Evolutionary conservation across 2,797 vertebrate genomes (phyloP), one percentile per base, ranked within the genome.

Genomic region (Cetoscarus ocellatus): DNA sequence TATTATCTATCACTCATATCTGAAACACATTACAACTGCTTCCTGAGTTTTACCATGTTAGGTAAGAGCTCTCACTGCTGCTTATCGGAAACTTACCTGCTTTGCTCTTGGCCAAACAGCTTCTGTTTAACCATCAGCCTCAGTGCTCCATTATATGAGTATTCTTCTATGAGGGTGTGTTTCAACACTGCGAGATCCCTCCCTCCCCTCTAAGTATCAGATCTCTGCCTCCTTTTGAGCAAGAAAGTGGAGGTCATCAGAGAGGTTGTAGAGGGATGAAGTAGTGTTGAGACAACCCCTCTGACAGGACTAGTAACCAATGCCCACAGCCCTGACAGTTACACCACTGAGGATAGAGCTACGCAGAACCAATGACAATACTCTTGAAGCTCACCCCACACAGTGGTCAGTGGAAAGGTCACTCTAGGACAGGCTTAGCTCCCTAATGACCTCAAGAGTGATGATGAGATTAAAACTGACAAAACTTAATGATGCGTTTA

Each of bases 361-460:
- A 35, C 27, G 7, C 77, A 70, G 58, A 69, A 86, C 93, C 92
- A 95, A 93, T 94, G 86, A 86, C 75, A 82, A 52, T 39, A 69
- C 67, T 79, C 76, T 65, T 66, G 45, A 80, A 61, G 77, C 91
- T 94, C 93, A 94, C 92, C 89, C 93, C 91, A 94, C 85, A 61
- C 61, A 3, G 73, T 63, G 73, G 66, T 55, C 68, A 63, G 77
- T 5, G 61, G 79, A 51, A 63, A 90, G 86, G 88, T 11, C 63
- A 92, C 69, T 86, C 19, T n/a, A 85, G 90, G 86, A 44, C 85
- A 85, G 67, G 39, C 66, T 64, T 19, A 14, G 61, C 49, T 35
- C 10, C 5, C 15, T 44, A 36, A 36, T 14, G 64, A 67, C 67
- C 40, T 67, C n/a, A 39, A 13, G 45, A 1, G 8, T 47, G 35